A percentile compares a stretch with the other conserved stretches of the same genome.
Conservation (phyloP, 2,888 invertebrate species). For the Ganaspis brasiliensis region DNA sequence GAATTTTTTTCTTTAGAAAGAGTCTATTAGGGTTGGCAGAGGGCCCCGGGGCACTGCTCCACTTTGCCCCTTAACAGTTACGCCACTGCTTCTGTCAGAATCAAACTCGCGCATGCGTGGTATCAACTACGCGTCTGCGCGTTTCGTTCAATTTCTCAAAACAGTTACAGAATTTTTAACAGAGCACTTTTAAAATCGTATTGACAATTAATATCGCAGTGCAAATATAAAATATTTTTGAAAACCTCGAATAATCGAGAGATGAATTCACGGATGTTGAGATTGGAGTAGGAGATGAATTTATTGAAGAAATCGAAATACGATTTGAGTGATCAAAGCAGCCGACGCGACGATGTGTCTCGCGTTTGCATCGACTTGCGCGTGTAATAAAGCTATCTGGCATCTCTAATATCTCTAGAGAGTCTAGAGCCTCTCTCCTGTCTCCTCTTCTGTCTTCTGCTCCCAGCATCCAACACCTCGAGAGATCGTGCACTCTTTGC, state of each 20-base stretch:
- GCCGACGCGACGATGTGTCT: conserved; percentile 71
- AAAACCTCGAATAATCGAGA: not conserved
- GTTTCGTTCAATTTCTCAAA: too few relatives aligned
- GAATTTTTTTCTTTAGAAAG: too few relatives aligned
- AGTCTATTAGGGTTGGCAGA: too few relatives aligned
- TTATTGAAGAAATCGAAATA: conserved; percentile 40
- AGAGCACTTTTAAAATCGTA: too few relatives aligned
- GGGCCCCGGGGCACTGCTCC: too few relatives aligned
- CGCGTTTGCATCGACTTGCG: conserved; percentile 67
- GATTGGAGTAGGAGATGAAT: conserved; percentile 10
- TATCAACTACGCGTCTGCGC: too few relatives aligned
- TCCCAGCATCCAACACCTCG: conserved; percentile 52
- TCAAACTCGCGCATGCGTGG: too few relatives aligned
- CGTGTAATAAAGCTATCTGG: conserved; percentile 76
- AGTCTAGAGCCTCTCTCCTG: conserved; percentile 41
- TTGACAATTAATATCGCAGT: too few relatives aligned
- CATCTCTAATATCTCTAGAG: conserved; percentile 76
- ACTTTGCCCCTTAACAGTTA: too few relatives aligned
- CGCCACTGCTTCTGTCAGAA: too few relatives aligned
- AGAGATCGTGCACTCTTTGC: conserved; percentile 62
- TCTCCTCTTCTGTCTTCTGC: conserved; percentile 44
- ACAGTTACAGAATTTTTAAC: too few relatives aligned
- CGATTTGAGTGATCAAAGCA: conserved; percentile 71
- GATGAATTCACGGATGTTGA: not conserved
- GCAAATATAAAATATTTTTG: too few relatives aligned